Conservation (phyloP, 2,888 invertebrate genomes). For the Leptura quadrifasciata region DNA sequence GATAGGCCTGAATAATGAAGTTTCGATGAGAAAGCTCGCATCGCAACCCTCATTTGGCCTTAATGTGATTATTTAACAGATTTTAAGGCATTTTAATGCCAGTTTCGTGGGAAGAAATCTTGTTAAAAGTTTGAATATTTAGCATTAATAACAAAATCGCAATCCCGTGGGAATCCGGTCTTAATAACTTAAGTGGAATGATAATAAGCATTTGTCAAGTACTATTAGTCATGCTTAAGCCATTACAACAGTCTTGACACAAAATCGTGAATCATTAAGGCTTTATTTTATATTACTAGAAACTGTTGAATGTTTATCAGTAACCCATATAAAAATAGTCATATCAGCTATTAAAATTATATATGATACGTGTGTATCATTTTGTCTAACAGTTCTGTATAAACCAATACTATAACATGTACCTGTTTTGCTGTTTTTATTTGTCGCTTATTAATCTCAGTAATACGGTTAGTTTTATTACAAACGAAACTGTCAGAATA, state of each 20-base stretch:
- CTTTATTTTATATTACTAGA: too few species aligned
- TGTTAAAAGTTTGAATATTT: too few species aligned
- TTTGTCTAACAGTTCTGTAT: too few species aligned
- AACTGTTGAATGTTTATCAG: background rate
- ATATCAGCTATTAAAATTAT: too few species aligned
- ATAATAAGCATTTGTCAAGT: background rate
- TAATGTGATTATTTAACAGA: too few species aligned
- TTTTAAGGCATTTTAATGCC: too few species aligned
- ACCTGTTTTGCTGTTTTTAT: background rate
- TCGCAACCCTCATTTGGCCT: too few species aligned
- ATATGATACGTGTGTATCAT: too few species aligned
- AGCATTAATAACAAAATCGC: too few species aligned
- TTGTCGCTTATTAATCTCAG: background rate
- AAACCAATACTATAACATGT: too few species aligned
- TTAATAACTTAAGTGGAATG: background rate
- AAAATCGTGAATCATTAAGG: background rate
- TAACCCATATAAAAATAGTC: background rate
- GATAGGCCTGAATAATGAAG: background rate
- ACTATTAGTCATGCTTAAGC: background rate
- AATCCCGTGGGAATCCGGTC: background rate
- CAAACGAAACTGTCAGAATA: background rate
- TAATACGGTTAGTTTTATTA: background rate
- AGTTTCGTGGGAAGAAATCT: too few species aligned
- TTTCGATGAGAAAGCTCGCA: too few species aligned
- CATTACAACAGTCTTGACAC: background rate